Percentiles rank a stretch among this genome's conserved stretches.
Conservation (phyloP, 2,113 vertebrate species). For the Pteronura brasiliensis region DNA sequence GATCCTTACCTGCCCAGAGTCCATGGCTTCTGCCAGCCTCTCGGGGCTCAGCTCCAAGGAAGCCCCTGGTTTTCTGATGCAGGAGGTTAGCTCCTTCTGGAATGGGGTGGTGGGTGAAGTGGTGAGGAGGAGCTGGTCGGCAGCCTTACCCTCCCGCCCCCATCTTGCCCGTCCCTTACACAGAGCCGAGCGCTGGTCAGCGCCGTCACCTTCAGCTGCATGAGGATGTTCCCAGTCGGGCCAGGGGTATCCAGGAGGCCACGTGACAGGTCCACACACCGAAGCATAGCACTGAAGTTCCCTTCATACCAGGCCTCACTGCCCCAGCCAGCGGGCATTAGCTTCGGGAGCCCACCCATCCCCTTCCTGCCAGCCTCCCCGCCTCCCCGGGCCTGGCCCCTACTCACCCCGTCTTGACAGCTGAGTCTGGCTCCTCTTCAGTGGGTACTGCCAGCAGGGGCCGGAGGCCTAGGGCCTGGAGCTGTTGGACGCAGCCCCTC, state of each 20-base stretch:
- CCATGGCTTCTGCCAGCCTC: conserved; percentile 86
- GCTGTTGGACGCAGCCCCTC: conserved; percentile 82
- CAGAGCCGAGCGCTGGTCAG: conserved; percentile 89
- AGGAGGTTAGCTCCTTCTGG: conserved; percentile 86
- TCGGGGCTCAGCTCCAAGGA: conserved; percentile 78
- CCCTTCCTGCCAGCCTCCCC: not conserved
- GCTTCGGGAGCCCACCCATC: not conserved
- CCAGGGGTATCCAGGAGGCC: conserved; percentile 80
- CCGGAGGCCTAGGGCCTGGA: conserved; percentile 84
- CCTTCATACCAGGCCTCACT: conserved; percentile 68
- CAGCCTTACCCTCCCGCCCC: not conserved
- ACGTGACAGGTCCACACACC: conserved; percentile 88
- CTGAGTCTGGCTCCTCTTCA: conserved; percentile 90
- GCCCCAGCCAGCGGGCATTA: conserved; percentile 3
- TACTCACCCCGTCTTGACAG: conserved; percentile 72
- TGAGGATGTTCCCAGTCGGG: conserved; percentile 77
- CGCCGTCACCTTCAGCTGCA: conserved; percentile 93
- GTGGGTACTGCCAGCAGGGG: conserved; percentile 93
- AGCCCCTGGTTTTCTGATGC: conserved; percentile 66
- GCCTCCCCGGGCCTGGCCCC: not conserved
- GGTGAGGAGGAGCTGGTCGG: not conserved
- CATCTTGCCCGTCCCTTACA: conserved; percentile 80
- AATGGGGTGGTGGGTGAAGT: not conserved
- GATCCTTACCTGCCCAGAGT: conserved; percentile 82
- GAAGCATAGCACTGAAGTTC: conserved; percentile 83